Percentiles rank a stretch among this genome's conserved stretches.
Evolutionary conservation across 2,113 vertebrate genomes (phyloP).

Genomic region (Clinocottus analis): DNA sequence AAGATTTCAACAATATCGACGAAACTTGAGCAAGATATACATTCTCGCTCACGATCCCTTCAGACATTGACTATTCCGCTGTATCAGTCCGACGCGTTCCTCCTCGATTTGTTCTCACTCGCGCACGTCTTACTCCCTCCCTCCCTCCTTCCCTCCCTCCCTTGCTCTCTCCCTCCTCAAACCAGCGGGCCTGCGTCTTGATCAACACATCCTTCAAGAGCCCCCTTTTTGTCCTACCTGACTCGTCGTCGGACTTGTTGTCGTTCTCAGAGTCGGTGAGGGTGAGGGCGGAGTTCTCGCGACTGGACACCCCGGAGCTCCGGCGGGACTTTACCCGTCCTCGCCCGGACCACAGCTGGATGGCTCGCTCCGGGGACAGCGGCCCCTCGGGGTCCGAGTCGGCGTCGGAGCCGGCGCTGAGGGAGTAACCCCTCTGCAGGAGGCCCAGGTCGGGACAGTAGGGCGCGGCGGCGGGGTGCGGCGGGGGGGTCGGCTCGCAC

Average conservation of each 20-base stretch:
- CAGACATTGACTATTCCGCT: background rate
- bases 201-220: constrained; percentile 6
- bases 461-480: constrained; percentile 86
- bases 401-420: constrained; percentile 90
- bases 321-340: constrained; percentile 90
- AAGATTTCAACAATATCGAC: constrained; percentile 38
- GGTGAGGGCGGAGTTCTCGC: constrained; percentile 93
- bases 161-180: constrained; percentile 1
- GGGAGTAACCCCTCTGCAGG: constrained; percentile 91
- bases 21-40: constrained; percentile 2
- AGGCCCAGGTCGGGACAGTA: constrained; percentile 94
- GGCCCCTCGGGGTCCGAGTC: constrained; percentile 95
- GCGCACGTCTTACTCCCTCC: background rate
- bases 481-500: constrained; percentile 88
- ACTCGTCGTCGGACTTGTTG: constrained; percentile 93
- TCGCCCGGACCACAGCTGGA: constrained; percentile 90
- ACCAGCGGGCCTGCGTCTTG: background rate
- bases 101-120: background rate
- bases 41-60: constrained; percentile 2
- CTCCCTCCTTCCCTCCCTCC: background rate
- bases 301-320: constrained; percentile 93
- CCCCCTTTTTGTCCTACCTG: constrained; percentile 86
- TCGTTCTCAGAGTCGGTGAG: constrained; percentile 96
- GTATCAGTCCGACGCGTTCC: background rate
- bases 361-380: constrained; percentile 92